A percentile compares a stretch with the other conserved stretches of the same genome.
phyloP scores from a whole-genome alignment of 2,797 vertebrate species.

The Cheracebus regulus region DNA sequence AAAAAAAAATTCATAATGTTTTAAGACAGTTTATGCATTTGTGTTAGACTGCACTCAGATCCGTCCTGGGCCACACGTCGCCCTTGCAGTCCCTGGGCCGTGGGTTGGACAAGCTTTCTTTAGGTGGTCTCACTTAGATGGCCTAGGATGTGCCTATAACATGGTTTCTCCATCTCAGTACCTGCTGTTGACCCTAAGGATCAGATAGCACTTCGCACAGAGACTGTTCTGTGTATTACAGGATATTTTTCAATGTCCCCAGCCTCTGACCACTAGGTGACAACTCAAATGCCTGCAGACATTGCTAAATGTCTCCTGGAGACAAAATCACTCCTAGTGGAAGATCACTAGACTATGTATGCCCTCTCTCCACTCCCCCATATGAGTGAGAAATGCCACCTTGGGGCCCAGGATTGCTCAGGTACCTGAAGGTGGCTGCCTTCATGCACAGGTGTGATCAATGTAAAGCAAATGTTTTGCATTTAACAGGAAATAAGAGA shows the following conservation, averaged over 20 bases:
- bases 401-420: neutral
- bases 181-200: fast-evolving
- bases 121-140: neutral
- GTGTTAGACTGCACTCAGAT: too few relatives aligned
- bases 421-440: neutral
- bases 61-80: too few relatives aligned
- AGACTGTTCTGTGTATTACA: too few relatives aligned
- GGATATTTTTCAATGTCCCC: neutral
- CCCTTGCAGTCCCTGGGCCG: too few relatives aligned
- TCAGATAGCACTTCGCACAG: neutral
- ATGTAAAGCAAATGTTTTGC: neutral
- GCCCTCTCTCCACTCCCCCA: too few relatives aligned
- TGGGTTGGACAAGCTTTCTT: too few relatives aligned
- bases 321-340: fast-evolving
- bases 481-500: neutral
- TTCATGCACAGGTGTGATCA: neutral
- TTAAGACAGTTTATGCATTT: too few relatives aligned
- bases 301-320: neutral
- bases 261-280: neutral
- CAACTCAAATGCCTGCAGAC: neutral
- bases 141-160: too few relatives aligned
- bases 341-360: neutral
- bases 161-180: neutral
- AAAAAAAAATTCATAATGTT: too few relatives aligned
- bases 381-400: fast-evolving